phyloP scores from a whole-genome alignment of 2,113 vertebrate species.

The Acanthochromis polyacanthus region DNA sequence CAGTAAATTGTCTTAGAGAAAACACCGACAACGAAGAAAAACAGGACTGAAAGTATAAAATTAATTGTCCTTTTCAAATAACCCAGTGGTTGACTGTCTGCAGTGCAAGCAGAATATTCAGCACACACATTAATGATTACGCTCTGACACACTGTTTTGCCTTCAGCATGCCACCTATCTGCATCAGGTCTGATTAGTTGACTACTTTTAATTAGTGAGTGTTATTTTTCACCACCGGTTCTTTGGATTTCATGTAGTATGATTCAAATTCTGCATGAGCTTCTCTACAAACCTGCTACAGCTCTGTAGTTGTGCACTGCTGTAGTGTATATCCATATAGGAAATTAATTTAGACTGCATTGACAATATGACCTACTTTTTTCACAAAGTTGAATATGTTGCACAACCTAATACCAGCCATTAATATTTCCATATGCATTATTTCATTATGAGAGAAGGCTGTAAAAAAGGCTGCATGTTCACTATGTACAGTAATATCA shows the following conservation, averaged over 20 bases:
- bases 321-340: constrained; percentile 4
- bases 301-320: background rate
- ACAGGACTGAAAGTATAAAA: background rate
- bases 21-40: constrained; percentile 20
- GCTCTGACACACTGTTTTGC: constrained; percentile 14
- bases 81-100: constrained; percentile 8
- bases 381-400: constrained; percentile 38
- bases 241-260: constrained; percentile 12
- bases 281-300: constrained; percentile 11
- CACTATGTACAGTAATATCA: constrained; percentile 40
- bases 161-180: constrained; percentile 40
- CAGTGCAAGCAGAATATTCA: constrained; percentile 4
- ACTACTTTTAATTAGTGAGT: constrained; percentile 37
- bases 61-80: constrained; percentile 27
- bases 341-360: constrained; percentile 37
- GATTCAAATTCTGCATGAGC: constrained; percentile 16
- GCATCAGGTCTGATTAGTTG: constrained; percentile 26
- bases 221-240: constrained; percentile 7
- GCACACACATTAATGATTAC: constrained; percentile 27
- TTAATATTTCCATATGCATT: constrained; percentile 50
- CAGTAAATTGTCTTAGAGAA: background rate
- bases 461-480: constrained; percentile 38
- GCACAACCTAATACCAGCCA: constrained; percentile 10
- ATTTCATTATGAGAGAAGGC: constrained; percentile 47
- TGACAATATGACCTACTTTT: constrained; percentile 63